Evolutionary conservation across 2,113 vertebrate genomes (phyloP).

Genomic region (Callipepla squamata): DNA sequence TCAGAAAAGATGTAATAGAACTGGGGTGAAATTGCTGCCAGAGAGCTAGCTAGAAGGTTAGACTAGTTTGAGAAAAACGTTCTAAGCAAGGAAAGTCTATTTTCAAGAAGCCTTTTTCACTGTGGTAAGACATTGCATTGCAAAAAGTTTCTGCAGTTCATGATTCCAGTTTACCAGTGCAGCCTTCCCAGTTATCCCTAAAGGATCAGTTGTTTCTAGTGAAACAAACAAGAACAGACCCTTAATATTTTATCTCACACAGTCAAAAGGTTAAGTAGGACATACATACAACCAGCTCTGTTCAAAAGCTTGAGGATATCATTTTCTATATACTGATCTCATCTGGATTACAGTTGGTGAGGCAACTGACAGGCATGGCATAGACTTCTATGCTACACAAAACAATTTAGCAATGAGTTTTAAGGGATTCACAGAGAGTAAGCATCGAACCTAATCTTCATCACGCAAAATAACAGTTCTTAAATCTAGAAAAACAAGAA

Average conservation of each 20-base stretch:
- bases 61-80: not conserved
- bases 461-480: not conserved
- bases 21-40: not conserved
- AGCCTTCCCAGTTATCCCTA: not conserved
- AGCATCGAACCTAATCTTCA: not conserved
- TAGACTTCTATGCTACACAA: fast-evolving
- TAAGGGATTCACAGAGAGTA: not conserved
- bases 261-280: not conserved
- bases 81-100: not conserved
- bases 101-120: not conserved
- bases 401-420: not conserved
- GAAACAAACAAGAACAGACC: not conserved
- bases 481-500: not conserved
- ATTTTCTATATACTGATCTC: not conserved
- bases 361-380: not conserved
- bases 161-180: not conserved
- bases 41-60: not conserved
- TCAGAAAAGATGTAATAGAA: not conserved
- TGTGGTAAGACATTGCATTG: not conserved
- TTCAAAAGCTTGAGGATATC: not conserved
- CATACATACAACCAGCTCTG: not conserved
- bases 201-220: not conserved
- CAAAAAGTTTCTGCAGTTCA: not conserved
- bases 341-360: not conserved
- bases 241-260: not conserved